A percentile compares a stretch with the other conserved stretches of the same genome.
Evolutionary conservation across 1,140 invertebrate species (phyloP).

Genomic region (Holcopasites calliopsidis): DNA sequence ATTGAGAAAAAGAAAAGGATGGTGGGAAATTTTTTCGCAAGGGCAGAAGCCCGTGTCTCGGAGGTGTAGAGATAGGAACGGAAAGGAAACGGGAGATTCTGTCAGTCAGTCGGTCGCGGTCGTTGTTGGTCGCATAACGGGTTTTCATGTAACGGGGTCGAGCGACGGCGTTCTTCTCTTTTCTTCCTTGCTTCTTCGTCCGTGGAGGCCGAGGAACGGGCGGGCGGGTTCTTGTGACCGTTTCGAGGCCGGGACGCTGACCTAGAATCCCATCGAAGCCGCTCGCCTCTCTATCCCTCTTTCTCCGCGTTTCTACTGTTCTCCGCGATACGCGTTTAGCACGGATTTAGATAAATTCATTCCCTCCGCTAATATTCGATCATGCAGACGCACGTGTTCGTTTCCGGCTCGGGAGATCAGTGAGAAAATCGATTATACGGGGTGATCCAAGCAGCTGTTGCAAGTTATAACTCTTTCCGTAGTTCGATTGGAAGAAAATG

Average conservation of each 20-base stretch:
- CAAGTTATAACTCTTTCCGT: no score
- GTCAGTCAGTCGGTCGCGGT: constrained; percentile 28
- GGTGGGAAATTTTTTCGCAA: no score
- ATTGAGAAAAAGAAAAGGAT: no score
- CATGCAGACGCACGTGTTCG: no score
- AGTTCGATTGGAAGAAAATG: no score
- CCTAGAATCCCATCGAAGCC: constrained; percentile 74
- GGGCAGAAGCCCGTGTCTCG: no score
- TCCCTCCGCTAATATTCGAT: no score
- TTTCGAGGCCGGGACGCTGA: constrained; percentile 73
- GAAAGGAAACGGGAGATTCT: constrained; percentile 20
- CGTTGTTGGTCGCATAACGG: constrained; percentile 69
- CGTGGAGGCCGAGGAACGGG: constrained; percentile 34
- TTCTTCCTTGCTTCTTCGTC: constrained; percentile 54
- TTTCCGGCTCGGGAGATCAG: no score
- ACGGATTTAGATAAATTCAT: neutral
- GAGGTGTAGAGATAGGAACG: neutral
- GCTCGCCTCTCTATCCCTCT: constrained; percentile 50
- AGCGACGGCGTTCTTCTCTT: constrained; percentile 54
- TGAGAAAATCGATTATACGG: no score
- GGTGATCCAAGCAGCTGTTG: no score
- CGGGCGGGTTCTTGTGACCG: constrained; percentile 67
- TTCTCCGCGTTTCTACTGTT: neutral
- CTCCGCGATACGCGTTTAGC: neutral
- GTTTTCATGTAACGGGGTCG: constrained; percentile 74